These are phyloP conservation scores for Daubentonia madagascariensis DNA, from an alignment of 2,113 vertebrate genomes.

Conservation along the genomic window DNA sequence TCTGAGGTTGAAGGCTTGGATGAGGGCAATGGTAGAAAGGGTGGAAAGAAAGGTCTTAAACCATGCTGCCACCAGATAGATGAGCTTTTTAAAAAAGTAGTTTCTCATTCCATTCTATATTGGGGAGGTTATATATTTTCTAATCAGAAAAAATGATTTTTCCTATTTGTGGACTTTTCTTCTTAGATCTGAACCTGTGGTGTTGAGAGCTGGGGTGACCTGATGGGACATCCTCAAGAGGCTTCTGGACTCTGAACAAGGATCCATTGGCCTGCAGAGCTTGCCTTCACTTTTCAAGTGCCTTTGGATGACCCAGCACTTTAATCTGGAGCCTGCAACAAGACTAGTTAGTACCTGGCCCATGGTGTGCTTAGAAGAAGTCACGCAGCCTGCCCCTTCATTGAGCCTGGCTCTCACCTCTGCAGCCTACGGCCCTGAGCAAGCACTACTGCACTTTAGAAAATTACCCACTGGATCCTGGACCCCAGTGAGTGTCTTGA, in stretches of 20 bases:
- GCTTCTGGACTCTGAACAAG: not conserved
- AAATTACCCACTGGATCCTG: not conserved
- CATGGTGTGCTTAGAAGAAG: not conserved
- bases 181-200: conserved; percentile 50
- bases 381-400: not conserved
- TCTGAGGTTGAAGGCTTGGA: not conserved
- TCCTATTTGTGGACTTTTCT: conserved; percentile 51
- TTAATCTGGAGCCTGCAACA: not conserved
- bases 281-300: conserved; percentile 51
- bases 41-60: not conserved
- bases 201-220: conserved; percentile 9
- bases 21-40: not conserved
- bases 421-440: not conserved
- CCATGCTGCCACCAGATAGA: not conserved
- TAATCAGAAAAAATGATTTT: conserved; percentile 21
- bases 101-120: conserved; percentile 14
- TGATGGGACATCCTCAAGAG: conserved; percentile 38
- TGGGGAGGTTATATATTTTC: not conserved
- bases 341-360: not conserved
- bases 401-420: not conserved
- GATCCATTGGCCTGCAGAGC: conserved; percentile 16
- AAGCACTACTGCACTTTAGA: conserved; percentile 41
- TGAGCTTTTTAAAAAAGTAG: not conserved
- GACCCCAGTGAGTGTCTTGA: not conserved
- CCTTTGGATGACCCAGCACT: conserved; percentile 54